Evolutionary conservation across 2,113 vertebrate species (phyloP), one percentile per base, ranked within the genome.

Genomic region (Butastur rufipennis): DNA sequence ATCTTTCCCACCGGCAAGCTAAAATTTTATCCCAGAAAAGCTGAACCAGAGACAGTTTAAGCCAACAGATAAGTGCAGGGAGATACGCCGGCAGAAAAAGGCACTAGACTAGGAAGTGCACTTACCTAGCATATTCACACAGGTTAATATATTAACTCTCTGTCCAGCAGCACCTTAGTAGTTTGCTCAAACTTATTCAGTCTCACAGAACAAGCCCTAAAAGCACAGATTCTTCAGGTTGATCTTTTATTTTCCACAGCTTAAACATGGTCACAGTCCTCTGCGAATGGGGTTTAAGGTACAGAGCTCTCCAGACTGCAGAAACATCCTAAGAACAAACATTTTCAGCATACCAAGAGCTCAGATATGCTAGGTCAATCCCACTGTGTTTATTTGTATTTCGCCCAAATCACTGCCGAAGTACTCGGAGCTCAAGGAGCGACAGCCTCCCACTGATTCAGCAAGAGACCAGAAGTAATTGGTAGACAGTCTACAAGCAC

Each of bases 301-400:
- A 89, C 86, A 61, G 84, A 85, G 81, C 66, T 72, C 93, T 95
- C 77, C 78, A 94, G 81, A 82, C 86, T 87, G 86, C 91, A 94
- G 86, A 97, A 96, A 94, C 70, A 97, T 91, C 58, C 94, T 15
- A 53, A 95, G 94, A 96, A 95, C 93, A 96, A 96, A 95, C 62
- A 95, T 95, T 96, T 95, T 58, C 86, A 93, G 95, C 95, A 96
- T 97, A 91, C 96, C 95, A 91, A 95, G 91, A 65, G 66, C 94
- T 93, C 91, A 89, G 91, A 95, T 77, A 93, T 8, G 16, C 89
- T 73, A 65, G 62, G 88, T 89, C 84, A 85, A 85, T 81, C 93
- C 89, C 71, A 92, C n/a, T 25, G 21, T 81, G 94, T 95, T 95
- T 96, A 79, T 95, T 89, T 96, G 94, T 93, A 85, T 95, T 97